phyloP scores from a whole-genome alignment of 1,140 invertebrate species.

The Radopholus similis region DNA sequence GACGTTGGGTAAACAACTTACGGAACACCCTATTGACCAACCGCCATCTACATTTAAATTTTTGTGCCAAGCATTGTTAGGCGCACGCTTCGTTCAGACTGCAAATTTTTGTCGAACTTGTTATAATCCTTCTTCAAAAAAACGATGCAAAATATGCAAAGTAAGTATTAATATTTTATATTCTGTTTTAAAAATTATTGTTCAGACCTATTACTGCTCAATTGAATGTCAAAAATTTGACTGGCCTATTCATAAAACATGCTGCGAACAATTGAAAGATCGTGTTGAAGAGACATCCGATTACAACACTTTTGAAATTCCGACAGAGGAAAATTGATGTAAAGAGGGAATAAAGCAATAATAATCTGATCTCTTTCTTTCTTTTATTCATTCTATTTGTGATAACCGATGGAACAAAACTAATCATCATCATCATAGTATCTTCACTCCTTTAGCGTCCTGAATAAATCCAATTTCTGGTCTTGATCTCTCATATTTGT shows the following conservation, averaged over 20 bases:
- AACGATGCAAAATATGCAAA: slow-evolving; percentile 93
- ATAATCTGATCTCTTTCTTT: no score
- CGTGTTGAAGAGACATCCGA: no score
- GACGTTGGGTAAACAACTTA: slow-evolving; percentile 33
- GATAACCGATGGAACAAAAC: no score
- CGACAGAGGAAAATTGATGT: no score
- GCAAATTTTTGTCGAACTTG: slow-evolving; percentile 78
- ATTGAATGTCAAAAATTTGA: slow-evolving; percentile 86
- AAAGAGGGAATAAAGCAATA: no score
- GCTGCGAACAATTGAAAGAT: slow-evolving; percentile 61
- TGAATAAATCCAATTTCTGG: no score
- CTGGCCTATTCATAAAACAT: slow-evolving; percentile 92
- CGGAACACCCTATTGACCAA: slow-evolving; percentile 34
- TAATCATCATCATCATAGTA: no score
- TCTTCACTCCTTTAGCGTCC: no score
- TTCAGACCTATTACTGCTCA: slow-evolving; percentile 81
- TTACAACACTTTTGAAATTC: no score
- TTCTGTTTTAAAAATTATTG: not conserved
- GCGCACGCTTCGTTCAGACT: slow-evolving; percentile 71
- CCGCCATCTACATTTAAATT: slow-evolving; percentile 68
- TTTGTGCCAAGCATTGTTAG: slow-evolving; percentile 80
- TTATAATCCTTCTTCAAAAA: slow-evolving; percentile 78
- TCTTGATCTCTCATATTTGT: no score
- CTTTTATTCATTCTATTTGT: no score
- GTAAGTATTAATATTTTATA: slow-evolving; percentile 55